Evolutionary conservation across 1,140 invertebrate genomes (phyloP).

Genomic region (Pantala flavescens): DNA sequence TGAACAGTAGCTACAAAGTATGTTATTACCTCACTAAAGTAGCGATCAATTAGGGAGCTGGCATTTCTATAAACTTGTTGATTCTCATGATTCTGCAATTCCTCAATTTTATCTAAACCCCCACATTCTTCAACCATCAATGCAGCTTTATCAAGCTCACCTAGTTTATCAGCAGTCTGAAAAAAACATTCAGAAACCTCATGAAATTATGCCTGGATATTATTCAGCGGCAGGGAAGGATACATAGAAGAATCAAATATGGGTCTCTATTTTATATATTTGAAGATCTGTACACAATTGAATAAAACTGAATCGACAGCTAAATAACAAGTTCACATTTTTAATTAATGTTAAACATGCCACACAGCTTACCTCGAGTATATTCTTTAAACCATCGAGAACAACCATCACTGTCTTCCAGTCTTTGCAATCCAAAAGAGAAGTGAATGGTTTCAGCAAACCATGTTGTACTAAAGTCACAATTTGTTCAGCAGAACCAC

Average conservation of each 20-base stretch:
- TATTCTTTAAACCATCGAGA: slow-evolving; percentile 52
- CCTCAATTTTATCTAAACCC: slow-evolving; percentile 66
- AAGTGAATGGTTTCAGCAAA: slow-evolving; percentile 38
- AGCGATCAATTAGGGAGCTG: slow-evolving; percentile 69
- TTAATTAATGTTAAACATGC: too few relatives aligned
- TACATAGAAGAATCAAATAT: not conserved
- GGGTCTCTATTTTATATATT: not conserved
- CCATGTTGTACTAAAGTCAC: slow-evolving; percentile 46
- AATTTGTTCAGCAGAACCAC: slow-evolving; percentile 57
- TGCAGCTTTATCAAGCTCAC: slow-evolving; percentile 39
- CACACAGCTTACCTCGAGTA: slow-evolving; percentile 36
- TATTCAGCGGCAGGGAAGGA: not conserved
- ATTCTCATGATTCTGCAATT: slow-evolving; percentile 61
- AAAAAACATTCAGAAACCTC: slow-evolving; percentile 20
- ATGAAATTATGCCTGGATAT: not conserved
- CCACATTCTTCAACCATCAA: slow-evolving; percentile 51
- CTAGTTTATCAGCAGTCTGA: slow-evolving; percentile 40
- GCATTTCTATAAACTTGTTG: slow-evolving; percentile 75
- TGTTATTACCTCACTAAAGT: slow-evolving; percentile 49
- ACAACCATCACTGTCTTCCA: slow-evolving; percentile 46
- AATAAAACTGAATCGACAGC: too few relatives aligned
- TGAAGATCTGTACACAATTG: too few relatives aligned
- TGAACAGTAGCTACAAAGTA: not conserved
- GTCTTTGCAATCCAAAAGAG: slow-evolving; percentile 45
- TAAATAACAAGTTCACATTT: too few relatives aligned